A percentile compares a stretch with the other conserved stretches of the same genome.
Evolutionary conservation across 2,888 invertebrate species (phyloP).

Genomic region (Rhagium mordax): DNA sequence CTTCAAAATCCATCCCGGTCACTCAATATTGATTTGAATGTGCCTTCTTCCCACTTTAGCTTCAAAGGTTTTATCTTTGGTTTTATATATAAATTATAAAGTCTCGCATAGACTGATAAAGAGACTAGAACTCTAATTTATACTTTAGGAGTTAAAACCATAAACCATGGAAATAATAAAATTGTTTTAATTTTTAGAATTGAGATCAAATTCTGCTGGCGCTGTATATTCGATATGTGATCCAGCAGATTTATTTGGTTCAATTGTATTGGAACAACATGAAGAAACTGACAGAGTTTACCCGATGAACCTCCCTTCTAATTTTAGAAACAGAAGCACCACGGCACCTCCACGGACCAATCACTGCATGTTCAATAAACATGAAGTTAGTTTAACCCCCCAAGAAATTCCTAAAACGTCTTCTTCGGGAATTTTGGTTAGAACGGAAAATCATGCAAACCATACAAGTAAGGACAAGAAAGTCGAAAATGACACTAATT

Average conservation of each 20-base stretch:
- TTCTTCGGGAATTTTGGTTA: slow-evolving; percentile 37
- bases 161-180: not conserved
- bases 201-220: slow-evolving; percentile 81
- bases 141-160: too few relatives aligned
- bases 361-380: slow-evolving; percentile 23
- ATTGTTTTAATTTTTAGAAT: slow-evolving; percentile 69
- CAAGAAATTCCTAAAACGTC: slow-evolving; percentile 40
- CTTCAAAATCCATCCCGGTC: too few relatives aligned
- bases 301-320: slow-evolving; percentile 35
- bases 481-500: slow-evolving; percentile 38
- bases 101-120: too few relatives aligned
- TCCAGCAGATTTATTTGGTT: slow-evolving; percentile 74
- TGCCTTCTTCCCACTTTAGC: too few relatives aligned
- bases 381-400: slow-evolving; percentile 47
- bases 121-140: too few relatives aligned
- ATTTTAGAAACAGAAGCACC: slow-evolving; percentile 48
- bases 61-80: too few relatives aligned
- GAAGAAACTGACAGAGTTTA: slow-evolving; percentile 66
- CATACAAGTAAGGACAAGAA: slow-evolving; percentile 32
- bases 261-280: slow-evolving; percentile 71
- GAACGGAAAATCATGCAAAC: slow-evolving; percentile 10
- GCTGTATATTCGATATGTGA: slow-evolving; percentile 71
- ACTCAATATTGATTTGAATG: too few relatives aligned
- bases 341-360: slow-evolving; percentile 48
- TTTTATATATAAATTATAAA: too few relatives aligned